Base-by-base conservation (phyloP, 2,888 invertebrate genomes). In the Pyralis farinalis region DNA sequence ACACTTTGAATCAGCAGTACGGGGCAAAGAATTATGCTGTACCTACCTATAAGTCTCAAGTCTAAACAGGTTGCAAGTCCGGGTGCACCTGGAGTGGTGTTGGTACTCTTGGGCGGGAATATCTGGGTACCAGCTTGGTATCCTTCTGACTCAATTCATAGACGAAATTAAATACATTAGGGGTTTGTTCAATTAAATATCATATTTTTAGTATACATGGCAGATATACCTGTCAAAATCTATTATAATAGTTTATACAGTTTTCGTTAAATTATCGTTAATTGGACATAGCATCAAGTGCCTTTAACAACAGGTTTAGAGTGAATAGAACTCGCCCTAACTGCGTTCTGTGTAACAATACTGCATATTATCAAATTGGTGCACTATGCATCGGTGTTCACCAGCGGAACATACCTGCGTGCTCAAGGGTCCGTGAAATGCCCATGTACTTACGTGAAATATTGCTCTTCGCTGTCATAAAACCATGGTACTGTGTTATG, bases 341-440 rank as follows among this genome's bases (percentile, higher is more conserved):
- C 68, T 60, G 57, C 63, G 61, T 63, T 68, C 53, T 60, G 50
- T 63, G 59, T 63, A 66, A 64, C 62, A 63, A 66, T 63, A 64
- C 63, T 58, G 71, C 68, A 63, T 63, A 65, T 76, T 81, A 78
- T 80, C 75, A 76, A 81, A 79, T 77, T 71, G 71, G 70, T 64
- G 73, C 64, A 61, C 61, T 63, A 66, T 63, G 77, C 73, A 71
- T 69, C 74, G 75, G 50, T 76, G 74, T 66, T 58, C 71, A 65
- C 67, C 47, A 61, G 53, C 66, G 71, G 64, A 66, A 66, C 68
- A 69, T 62, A 68, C 70, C 68, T 67, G 60, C 65, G 63, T 72
- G 74, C 51, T 58, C 78, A 81, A 77, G 82, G 84, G 75, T 62
- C 81, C 81, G 71, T 83, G 72, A 82, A 85, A 81, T 77, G 68